phyloP scores from a whole-genome alignment of 2,888 invertebrate species.

The Coelogynopora nodosa region DNA sequence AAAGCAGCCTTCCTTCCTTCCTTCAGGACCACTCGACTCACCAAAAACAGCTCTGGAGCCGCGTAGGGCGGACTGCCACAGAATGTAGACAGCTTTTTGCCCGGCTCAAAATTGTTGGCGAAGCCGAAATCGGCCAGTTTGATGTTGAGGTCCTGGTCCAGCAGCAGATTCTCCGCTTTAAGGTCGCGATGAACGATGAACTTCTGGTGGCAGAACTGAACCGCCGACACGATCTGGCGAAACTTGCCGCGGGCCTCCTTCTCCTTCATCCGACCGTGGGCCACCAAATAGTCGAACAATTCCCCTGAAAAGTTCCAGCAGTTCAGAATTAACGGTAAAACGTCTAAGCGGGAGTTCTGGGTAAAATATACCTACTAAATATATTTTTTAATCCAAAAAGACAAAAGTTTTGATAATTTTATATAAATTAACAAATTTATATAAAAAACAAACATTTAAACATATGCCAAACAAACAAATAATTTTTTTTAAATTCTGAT shows the following conservation, averaged over 20 bases:
- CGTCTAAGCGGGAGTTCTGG: no score
- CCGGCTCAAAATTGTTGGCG: conserved; percentile 89
- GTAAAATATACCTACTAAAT: no score
- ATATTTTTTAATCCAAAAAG: no score
- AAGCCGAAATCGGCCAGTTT: conserved; percentile 95
- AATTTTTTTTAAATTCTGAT: no score
- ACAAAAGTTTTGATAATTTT: no score
- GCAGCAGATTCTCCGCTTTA: conserved; percentile 88
- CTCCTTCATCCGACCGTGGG: conserved; percentile 85
- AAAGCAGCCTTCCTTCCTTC: no score
- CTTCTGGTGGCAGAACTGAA: conserved; percentile 85
- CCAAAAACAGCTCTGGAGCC: conserved; percentile 97
- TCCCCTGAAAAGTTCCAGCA: no score
- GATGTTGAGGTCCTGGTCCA: conserved; percentile 88
- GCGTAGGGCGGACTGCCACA: conserved; percentile 99
- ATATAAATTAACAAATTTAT: no score
- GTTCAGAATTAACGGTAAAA: no score
- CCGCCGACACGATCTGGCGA: conserved; percentile 91
- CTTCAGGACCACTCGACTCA: conserved; percentile 70
- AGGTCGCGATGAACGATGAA: conserved; percentile 77
- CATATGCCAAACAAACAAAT: no score
- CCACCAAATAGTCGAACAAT: conserved; percentile 88
- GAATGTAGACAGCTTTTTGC: conserved; percentile 97
- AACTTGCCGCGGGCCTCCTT: conserved; percentile 85
- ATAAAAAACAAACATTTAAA: no score